Conservation (phyloP, 2,797 vertebrate genomes). For the Tachyglossus aculeatus region DNA sequence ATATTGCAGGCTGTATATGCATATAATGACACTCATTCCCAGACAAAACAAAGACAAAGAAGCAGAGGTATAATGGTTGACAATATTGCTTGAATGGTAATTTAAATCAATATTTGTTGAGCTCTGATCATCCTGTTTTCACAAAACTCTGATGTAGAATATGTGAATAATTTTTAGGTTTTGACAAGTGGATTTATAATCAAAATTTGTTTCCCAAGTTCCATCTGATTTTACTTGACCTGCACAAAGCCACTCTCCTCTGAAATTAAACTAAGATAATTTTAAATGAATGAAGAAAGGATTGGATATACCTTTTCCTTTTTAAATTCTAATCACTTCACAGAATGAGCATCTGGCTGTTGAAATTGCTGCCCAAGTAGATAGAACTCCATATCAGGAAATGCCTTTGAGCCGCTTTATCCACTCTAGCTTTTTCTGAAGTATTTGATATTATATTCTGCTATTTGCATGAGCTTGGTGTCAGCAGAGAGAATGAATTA, state of each 20-base stretch:
- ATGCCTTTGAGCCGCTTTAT: background rate
- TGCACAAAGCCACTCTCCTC: slow-evolving; percentile 5
- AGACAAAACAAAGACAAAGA: too few species aligned
- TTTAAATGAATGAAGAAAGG: background rate
- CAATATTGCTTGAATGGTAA: too few species aligned
- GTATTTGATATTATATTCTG: background rate
- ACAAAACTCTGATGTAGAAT: too few species aligned
- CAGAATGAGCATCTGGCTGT: background rate
- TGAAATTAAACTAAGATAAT: slow-evolving; percentile 2
- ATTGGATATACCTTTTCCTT: background rate
- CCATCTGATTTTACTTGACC: too few species aligned
- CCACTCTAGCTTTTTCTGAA: background rate
- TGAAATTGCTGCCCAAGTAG: background rate
- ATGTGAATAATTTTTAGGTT: too few species aligned
- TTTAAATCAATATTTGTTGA: too few species aligned
- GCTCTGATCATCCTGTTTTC: too few species aligned
- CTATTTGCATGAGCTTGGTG: background rate
- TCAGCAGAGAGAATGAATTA: slow-evolving; percentile 6
- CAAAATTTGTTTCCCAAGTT: too few species aligned
- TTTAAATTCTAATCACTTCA: background rate
- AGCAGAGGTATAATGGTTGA: too few species aligned
- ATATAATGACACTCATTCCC: too few species aligned
- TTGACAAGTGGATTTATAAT: too few species aligned
- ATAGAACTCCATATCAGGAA: background rate
- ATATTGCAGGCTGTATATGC: too few species aligned